Percentiles rank a stretch among this genome's conserved stretches.
These are phyloP conservation scores for Anticlea derivata DNA, from an alignment of 2,888 invertebrate genomes.

Conservation along the genomic window DNA sequence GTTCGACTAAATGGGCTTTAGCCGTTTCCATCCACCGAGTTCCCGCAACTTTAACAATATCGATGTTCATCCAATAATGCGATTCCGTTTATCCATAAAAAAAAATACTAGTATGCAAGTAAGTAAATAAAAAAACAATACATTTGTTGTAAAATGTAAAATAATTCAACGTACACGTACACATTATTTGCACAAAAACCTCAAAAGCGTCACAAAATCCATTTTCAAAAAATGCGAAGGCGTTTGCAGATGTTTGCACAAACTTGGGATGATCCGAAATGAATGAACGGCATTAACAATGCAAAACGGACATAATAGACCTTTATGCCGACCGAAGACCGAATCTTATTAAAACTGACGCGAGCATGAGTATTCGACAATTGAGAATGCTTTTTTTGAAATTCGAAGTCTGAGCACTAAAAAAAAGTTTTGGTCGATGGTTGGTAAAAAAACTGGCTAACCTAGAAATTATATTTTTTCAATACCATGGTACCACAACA, in stretches of 20 bases:
- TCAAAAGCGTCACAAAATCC: conserved; percentile 21
- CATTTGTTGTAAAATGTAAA: conserved; percentile 3
- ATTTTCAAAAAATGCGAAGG: conserved; percentile 38
- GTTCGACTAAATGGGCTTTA: too few species aligned
- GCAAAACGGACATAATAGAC: conserved; percentile 58
- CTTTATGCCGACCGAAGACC: conserved; percentile 47
- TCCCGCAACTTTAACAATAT: too few species aligned
- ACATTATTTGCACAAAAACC: conserved; percentile 34
- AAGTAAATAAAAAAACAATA: conserved; percentile 1
- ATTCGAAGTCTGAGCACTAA: conserved; percentile 27
- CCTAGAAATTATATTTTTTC: too few species aligned
- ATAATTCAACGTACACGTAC: conserved; percentile 24
- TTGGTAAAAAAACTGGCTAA: conserved; percentile 11
- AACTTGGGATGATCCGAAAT: conserved; percentile 39
- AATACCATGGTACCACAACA: too few species aligned
- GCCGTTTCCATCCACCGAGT: too few species aligned
- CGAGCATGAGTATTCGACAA: conserved; percentile 44
- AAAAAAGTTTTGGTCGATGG: too few species aligned
- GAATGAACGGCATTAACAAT: conserved; percentile 62
- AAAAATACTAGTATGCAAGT: background rate
- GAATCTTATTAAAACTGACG: conserved; percentile 72
- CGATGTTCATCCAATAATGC: too few species aligned
- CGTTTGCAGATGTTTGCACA: conserved; percentile 72
- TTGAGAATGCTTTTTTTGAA: conserved; percentile 24
- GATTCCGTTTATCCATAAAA: too few species aligned